Conservation (phyloP, 2,888 invertebrate species). For the Silvanus unidentatus region DNA sequence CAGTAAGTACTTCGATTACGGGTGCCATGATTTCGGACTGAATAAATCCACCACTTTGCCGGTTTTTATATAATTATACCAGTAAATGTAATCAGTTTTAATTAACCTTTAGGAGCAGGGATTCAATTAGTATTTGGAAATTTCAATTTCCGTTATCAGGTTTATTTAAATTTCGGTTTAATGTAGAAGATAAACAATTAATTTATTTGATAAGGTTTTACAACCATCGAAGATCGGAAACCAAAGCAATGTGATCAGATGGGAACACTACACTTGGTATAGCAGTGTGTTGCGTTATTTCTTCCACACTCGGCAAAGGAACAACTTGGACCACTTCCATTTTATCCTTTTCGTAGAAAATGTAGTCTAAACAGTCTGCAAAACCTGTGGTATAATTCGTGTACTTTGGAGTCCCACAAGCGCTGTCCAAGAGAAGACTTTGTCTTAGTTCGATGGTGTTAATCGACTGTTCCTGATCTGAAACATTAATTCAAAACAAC, state of each 20-base stretch:
- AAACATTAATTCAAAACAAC: constrained; percentile 25
- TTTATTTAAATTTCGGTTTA: too few relatives aligned
- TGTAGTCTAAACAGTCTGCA: constrained; percentile 87
- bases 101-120: too few relatives aligned
- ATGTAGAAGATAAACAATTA: too few relatives aligned
- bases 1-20: constrained; percentile 39
- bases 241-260: constrained; percentile 87
- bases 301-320: constrained; percentile 74
- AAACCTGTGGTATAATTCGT: constrained; percentile 84
- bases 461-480: constrained; percentile 63
- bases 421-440: constrained; percentile 62
- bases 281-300: constrained; percentile 66
- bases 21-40: constrained; percentile 17
- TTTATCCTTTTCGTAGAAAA: constrained; percentile 68
- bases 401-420: constrained; percentile 77
- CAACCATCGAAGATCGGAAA: constrained; percentile 62
- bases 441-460: constrained; percentile 59
- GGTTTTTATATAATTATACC: too few relatives aligned
- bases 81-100: too few relatives aligned
- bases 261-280: constrained; percentile 87
- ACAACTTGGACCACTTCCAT: constrained; percentile 64
- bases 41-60: too few relatives aligned
- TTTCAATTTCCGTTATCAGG: too few relatives aligned
- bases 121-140: too few relatives aligned
- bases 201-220: too few relatives aligned